Percentiles rank a stretch among this genome's conserved stretches.
Conservation (phyloP, 2,888 invertebrate genomes). For the Scaptomyza reducta region DNA sequence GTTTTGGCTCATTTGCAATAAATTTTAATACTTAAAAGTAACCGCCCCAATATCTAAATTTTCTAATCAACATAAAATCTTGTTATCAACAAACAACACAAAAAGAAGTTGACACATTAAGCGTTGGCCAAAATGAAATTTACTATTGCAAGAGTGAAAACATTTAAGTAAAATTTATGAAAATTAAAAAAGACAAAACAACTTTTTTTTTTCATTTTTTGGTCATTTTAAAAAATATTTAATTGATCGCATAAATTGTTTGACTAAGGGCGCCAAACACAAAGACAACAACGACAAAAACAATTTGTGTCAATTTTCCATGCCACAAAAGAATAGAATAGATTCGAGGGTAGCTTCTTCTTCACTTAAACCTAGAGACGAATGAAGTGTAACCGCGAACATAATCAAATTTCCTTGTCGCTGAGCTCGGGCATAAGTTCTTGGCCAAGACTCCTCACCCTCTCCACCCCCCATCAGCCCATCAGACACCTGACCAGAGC, state of each 20-base stretch:
- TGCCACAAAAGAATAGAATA: slow-evolving; percentile 6
- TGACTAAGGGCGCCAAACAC: slow-evolving; percentile 27
- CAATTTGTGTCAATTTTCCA: slow-evolving; percentile 71
- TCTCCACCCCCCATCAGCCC: neutral
- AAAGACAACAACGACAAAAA: slow-evolving; percentile 39
- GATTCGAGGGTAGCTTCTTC: slow-evolving; percentile 4
- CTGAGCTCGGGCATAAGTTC: slow-evolving; percentile 52
- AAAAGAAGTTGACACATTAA: slow-evolving; percentile 67
- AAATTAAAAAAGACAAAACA: slow-evolving; percentile 81
- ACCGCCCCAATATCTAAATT: slow-evolving; percentile 56
- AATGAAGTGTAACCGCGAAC: slow-evolving; percentile 74
- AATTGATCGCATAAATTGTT: slow-evolving; percentile 80
- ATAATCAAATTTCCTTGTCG: slow-evolving; percentile 73
- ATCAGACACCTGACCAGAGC: slow-evolving; percentile 30
- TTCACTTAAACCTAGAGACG: slow-evolving; percentile 27
- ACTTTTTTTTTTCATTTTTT: slow-evolving; percentile 61
- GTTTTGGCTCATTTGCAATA: slow-evolving; percentile 69
- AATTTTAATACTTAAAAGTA: slow-evolving; percentile 59
- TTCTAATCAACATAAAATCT: slow-evolving; percentile 81
- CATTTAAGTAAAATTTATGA: slow-evolving; percentile 83
- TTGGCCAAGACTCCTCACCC: neutral
- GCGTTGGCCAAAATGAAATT: slow-evolving; percentile 49
- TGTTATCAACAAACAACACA: slow-evolving; percentile 56
- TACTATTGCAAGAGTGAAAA: slow-evolving; percentile 52
- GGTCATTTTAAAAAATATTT: slow-evolving; percentile 76